phyloP scores from a whole-genome alignment of 2,113 vertebrate species.

The Toxotes chatareus region DNA sequence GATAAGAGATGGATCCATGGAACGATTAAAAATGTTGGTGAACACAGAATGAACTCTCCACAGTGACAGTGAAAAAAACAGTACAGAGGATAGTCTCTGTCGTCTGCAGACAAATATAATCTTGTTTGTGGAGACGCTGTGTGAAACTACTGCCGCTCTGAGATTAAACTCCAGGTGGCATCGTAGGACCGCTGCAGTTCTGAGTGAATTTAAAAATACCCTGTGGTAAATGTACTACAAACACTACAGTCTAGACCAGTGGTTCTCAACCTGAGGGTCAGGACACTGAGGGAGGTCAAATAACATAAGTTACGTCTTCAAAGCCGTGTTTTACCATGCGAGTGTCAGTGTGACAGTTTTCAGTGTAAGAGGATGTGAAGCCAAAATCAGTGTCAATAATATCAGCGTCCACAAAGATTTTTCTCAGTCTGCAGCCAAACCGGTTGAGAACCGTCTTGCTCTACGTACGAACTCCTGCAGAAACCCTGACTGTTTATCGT shows the following conservation, averaged over 20 bases:
- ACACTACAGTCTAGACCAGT: not conserved
- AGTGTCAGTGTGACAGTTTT: too few relatives aligned
- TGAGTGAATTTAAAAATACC: too few relatives aligned
- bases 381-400: too few relatives aligned
- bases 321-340: too few relatives aligned
- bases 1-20: not conserved
- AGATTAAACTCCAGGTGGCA: conserved; percentile 25
- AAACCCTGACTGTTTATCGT: not conserved
- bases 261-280: not conserved
- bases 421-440: not conserved
- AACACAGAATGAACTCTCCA: too few relatives aligned
- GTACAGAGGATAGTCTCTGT: too few relatives aligned
- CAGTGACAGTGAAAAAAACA: too few relatives aligned
- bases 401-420: too few relatives aligned
- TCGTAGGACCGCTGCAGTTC: not conserved
- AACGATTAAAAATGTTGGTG: too few relatives aligned
- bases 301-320: not conserved
- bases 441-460: not conserved
- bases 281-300: not conserved
- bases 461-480: too few relatives aligned
- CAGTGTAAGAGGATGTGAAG: too few relatives aligned
- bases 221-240: too few relatives aligned
- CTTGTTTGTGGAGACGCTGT: not conserved
- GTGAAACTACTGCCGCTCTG: not conserved
- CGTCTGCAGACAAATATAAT: not conserved